These are phyloP conservation scores for Caenorhabditis briggsae DNA, from an alignment of 1,140 invertebrate genomes.

Conservation along the genomic window DNA sequence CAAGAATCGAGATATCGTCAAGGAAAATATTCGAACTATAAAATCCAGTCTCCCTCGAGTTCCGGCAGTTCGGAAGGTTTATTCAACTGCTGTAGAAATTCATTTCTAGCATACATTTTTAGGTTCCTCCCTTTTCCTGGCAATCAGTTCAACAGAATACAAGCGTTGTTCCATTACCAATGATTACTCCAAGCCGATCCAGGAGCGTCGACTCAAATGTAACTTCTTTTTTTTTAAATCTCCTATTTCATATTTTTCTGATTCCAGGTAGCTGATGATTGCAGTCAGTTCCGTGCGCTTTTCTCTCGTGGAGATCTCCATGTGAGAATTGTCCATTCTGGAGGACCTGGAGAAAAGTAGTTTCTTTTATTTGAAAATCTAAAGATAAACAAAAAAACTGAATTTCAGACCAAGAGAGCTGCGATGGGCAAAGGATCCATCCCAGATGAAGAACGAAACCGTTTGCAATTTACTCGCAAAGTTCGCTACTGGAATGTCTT, in stretches of 20 bases:
- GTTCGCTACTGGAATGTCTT: conserved; percentile 48
- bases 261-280: conserved; percentile 36
- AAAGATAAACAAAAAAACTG: too few species aligned
- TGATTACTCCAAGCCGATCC: conserved; percentile 24
- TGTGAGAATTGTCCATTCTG: conserved; percentile 44
- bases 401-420: conserved; percentile 26
- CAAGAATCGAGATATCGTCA: conserved; percentile 25
- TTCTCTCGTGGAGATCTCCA: conserved; percentile 53
- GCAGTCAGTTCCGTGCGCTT: conserved; percentile 17
- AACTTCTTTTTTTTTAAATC: neutral
- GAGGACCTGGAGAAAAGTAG: conserved; percentile 48
- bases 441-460: conserved; percentile 41
- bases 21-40: conserved; percentile 20
- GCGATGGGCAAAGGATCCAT: conserved; percentile 45
- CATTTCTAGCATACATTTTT: neutral
- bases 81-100: neutral
- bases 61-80: conserved; percentile 1
- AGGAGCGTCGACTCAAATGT: conserved; percentile 37
- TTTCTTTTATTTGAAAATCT: too few species aligned
- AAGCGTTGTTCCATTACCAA: conserved; percentile 47
- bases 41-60: conserved; percentile 35
- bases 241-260: neutral
- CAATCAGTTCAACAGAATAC: conserved; percentile 48
- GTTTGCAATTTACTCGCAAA: conserved; percentile 22
- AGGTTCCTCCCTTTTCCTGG: conserved; percentile 51